Percentiles rank a stretch among this genome's conserved stretches.
phyloP scores from a whole-genome alignment of 2,797 vertebrate species.

The Merluccius polli region DNA sequence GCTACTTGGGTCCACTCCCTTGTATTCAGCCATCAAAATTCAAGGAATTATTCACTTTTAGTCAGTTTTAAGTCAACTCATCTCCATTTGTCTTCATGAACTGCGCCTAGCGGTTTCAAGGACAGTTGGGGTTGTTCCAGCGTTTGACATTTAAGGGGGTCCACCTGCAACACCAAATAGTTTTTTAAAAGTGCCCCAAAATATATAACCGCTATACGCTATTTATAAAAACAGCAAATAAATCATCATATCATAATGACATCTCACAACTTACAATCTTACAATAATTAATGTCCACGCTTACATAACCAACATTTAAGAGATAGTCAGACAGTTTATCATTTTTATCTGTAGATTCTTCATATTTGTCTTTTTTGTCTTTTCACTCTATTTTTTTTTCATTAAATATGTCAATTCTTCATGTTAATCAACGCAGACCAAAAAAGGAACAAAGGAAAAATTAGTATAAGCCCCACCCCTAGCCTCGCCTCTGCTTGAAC shows the following conservation, averaged over 20 bases:
- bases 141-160: not conserved
- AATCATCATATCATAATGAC: too few relatives aligned
- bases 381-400: too few relatives aligned
- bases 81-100: slow-evolving; percentile 20
- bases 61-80: slow-evolving; percentile 30
- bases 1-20: slow-evolving; percentile 21
- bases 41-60: slow-evolving; percentile 48
- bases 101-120: slow-evolving; percentile 5
- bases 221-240: too few relatives aligned
- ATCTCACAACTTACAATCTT: not conserved
- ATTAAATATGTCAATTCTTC: not conserved
- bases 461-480: not conserved
- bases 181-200: not conserved
- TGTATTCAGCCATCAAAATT: slow-evolving; percentile 36
- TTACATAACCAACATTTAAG: not conserved
- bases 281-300: not conserved
- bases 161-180: not conserved
- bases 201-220: not conserved
- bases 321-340: not conserved
- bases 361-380: too few relatives aligned
- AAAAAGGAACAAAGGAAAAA: not conserved
- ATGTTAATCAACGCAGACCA: too few relatives aligned
- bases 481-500: not conserved
- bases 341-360: not conserved
- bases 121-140: slow-evolving; percentile 7